Base-by-base conservation (phyloP, 2,113 vertebrate genomes). In the Ammodytes dubius region DNA sequence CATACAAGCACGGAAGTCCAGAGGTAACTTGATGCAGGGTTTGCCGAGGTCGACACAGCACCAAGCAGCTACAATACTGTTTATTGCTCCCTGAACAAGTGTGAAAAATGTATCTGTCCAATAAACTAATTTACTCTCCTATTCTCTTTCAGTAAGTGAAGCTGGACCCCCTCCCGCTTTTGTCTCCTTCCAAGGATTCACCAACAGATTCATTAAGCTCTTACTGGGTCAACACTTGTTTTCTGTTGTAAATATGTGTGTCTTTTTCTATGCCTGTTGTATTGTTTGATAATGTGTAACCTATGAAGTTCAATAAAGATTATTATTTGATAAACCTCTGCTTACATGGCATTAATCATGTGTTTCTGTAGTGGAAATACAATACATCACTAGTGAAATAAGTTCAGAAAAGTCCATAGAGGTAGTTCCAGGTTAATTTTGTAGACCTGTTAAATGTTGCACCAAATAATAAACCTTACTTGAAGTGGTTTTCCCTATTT, bases 271-370 rank as follows among this genome's bases (percentile, higher is more conserved):
- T 84, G 50, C 46, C 68, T 90, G 79, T 90, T 90, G 9, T 65
- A 10, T 17, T 72, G 69, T 69, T 67, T 63, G 17, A 61, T 46
- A 27, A 4, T 35, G 11, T 82, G 52, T 80, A 63, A 76, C 15
- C 53, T 87, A 65, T 96, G 90, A 95, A 87, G 83, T 94, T 96
- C 88, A 99, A 97, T 98, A 98, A 99, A 97, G 94, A 94, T 90
- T 95, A 94, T 95, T 95, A 14, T 88, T 86, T 88, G 42, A 61
- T 81, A 70, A 60, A 53, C 9, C 5, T 54, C 27, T 42, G 27
- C 54, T 37, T 35, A 4, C 27, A 27, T 27, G 27, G 27, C 27
- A 27, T 27, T 27, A 27, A 27, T 27, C 27, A 27, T 27, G 27
- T 27, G 27, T 27, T 27, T 27, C 27, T 27, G 27, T 27, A 27